Conservation (phyloP, 1,140 invertebrate genomes). For the Drosophila mayri region DNA sequence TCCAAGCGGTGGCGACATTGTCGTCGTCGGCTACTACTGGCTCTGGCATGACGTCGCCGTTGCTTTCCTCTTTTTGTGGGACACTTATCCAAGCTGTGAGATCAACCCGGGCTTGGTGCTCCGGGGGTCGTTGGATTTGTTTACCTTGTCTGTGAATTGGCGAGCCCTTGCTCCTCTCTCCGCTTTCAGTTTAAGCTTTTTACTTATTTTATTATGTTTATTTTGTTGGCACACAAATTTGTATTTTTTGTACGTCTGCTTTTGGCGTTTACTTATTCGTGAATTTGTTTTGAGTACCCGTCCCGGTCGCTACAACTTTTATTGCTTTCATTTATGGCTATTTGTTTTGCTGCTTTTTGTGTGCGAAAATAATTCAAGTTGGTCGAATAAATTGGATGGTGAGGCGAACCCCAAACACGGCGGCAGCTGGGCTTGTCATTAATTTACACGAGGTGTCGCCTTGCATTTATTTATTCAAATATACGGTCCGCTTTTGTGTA, state of each 20-base stretch:
- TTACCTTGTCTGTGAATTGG: conserved; percentile 74
- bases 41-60: conserved; percentile 6
- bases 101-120: conserved; percentile 49
- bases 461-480: conserved; percentile 50
- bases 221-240: conserved; percentile 46
- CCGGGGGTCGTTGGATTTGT: conserved; percentile 52
- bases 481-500: conserved; percentile 25
- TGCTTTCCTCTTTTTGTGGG: conserved; percentile 16
- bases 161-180: conserved; percentile 15
- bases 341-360: conserved; percentile 51
- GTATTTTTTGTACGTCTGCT: conserved; percentile 60
- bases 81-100: conserved; percentile 68
- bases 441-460: conserved; percentile 50
- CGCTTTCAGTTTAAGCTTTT: conserved; percentile 48
- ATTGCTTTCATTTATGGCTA: conserved; percentile 65
- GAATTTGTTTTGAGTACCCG: conserved; percentile 31
- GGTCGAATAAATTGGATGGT: conserved; percentile 41
- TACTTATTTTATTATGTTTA: conserved; percentile 40
- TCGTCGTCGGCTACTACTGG: conserved; percentile 20
- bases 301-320: conserved; percentile 32
- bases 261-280: conserved; percentile 42
- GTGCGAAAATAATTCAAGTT: conserved; percentile 67
- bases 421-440: conserved; percentile 53
- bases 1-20: conserved; percentile 29
- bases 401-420: conserved; percentile 22